phyloP scores from a whole-genome alignment of 2,113 vertebrate genomes.

The Crotophaga sulcirostris region DNA sequence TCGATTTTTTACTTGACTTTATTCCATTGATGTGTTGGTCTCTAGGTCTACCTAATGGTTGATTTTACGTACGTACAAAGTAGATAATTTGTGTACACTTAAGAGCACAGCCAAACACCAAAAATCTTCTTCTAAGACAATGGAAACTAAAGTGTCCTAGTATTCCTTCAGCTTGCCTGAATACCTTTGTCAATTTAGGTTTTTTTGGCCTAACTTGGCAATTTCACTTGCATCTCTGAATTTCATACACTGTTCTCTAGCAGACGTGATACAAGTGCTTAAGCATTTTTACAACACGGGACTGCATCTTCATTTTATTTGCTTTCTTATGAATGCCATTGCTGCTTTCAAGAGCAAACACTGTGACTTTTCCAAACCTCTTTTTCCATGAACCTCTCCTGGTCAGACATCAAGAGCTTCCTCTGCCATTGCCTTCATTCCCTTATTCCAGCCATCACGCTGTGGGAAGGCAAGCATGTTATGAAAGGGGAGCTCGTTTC shows the following conservation, averaged over 20 bases:
- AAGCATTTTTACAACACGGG: background rate
- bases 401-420: background rate
- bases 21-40: background rate
- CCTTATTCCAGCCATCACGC: background rate
- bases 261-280: background rate
- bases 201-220: background rate
- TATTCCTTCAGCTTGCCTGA: slow-evolving; percentile 30
- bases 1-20: slow-evolving; percentile 27
- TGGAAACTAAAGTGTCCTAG: background rate
- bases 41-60: background rate
- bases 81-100: background rate
- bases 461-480: background rate
- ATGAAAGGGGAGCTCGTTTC: slow-evolving; percentile 3
- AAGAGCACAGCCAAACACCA: background rate
- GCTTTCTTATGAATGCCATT: background rate
- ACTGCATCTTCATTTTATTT: background rate
- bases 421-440: background rate
- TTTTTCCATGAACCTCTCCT: background rate
- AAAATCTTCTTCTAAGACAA: slow-evolving; percentile 6
- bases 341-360: background rate
- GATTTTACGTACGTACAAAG: background rate
- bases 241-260: slow-evolving; percentile 1
- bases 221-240: slow-evolving; percentile 1
- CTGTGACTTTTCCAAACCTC: slow-evolving; percentile 15
- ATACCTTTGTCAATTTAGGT: background rate